Base-by-base conservation (phyloP, 2,888 invertebrate species). In the Nesidiocoris tenuis region DNA sequence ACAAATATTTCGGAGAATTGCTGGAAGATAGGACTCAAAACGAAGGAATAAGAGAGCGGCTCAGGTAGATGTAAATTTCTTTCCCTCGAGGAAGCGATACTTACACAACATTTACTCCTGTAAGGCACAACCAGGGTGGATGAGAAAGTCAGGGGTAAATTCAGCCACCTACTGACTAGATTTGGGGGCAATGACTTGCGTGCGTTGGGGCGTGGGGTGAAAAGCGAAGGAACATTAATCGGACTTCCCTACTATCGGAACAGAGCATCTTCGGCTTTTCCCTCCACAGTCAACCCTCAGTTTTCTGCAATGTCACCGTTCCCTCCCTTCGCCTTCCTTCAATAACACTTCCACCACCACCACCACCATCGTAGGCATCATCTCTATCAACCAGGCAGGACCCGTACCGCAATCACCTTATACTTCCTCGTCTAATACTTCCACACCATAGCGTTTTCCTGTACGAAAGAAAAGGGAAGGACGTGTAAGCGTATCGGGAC, bases 81-180 rank as follows among this genome's bases (percentile, higher is more conserved):
- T 66, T 55, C 55, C 54, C 55, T 57, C 67, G 17, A 70, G 59
- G 70, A 70, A 23, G 59, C 70, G 70, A 70, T 70, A 70, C 70
- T 70, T 70, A 56, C 70, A 59, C 70, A 70, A 70, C 70, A 70
- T 70, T 70, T 70, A 19, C 70, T 59, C 16, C 25, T 21, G 16
- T 22, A 19, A 61, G 18, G 18, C 2, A 64, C 12, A 64, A 17
- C n/a, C n/a, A 24, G 16, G 25, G 64, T 17, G 39, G 39, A 17
- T 1, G 39, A 39, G 18, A 1, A 39, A 65, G 65, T 18, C 19
- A 65, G 19, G 39, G 3, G 16, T 1, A 39, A 39, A 39, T 39
- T 39, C 39, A 12, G 39, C 39, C 12, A 39, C 39, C 39, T 7
- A 7, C 39, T 12, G 39, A 39, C 39, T 39, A 39, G 3, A 39